Evolutionary conservation across 2,888 invertebrate species (phyloP).

Genomic region (Griposia aprilina): DNA sequence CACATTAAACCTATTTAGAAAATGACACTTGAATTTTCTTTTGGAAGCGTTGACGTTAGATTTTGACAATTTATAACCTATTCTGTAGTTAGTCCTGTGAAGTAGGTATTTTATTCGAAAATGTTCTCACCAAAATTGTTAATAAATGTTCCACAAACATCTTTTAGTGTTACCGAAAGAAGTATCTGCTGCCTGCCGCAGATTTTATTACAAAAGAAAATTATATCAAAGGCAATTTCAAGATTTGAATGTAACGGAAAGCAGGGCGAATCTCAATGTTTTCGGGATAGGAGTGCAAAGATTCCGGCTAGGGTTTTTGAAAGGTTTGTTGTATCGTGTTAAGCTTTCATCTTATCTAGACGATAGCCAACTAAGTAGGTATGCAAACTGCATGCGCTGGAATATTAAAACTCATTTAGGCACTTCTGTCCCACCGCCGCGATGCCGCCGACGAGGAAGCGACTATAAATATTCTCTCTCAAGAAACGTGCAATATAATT

Average conservation of each 20-base stretch:
- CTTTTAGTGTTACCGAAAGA: conserved; percentile 17
- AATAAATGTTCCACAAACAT: conserved; percentile 27
- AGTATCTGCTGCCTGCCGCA: conserved; percentile 19
- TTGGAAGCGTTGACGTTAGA: not conserved
- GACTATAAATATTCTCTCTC: not conserved
- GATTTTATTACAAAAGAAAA: conserved; percentile 29
- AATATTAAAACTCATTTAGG: too few relatives aligned
- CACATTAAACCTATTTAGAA: conserved; percentile 31
- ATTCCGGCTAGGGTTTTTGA: not conserved
- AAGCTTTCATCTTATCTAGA: not conserved
- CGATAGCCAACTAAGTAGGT: not conserved
- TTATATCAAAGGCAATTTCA: not conserved
- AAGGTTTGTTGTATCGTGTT: conserved; percentile 42
- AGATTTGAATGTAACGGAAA: conserved; percentile 15
- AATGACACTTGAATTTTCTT: not conserved
- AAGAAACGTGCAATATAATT: not conserved
- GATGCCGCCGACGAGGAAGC: not conserved
- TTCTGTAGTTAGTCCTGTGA: not conserved
- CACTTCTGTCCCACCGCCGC: too few relatives aligned
- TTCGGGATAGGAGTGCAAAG: conserved; percentile 2
- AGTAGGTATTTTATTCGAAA: conserved; percentile 18
- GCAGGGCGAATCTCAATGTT: not conserved
- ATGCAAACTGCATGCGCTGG: not conserved
- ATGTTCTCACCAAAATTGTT: conserved; percentile 60
- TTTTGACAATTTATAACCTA: conserved; percentile 1